These are phyloP conservation scores for Okamejei kenojei DNA, from an alignment of 2,797 vertebrate genomes.

Conservation along the genomic window DNA sequence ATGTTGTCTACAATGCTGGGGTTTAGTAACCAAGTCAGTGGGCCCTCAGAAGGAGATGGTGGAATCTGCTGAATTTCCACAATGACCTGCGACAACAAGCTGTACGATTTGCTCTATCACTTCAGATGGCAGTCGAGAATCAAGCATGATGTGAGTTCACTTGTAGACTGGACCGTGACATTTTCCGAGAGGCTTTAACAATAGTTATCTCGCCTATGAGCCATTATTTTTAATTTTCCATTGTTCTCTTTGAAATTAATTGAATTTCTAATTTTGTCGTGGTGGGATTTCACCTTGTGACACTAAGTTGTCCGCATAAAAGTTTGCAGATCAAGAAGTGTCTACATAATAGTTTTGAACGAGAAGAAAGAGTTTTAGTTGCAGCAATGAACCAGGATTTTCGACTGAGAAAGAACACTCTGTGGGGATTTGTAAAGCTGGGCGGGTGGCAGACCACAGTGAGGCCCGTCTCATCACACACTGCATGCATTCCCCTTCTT, in stretches of 20 bases:
- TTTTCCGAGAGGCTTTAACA: neutral
- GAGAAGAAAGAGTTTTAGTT: neutral
- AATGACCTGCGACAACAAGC: neutral
- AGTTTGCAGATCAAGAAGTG: too few relatives aligned
- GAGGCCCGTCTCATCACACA: neutral
- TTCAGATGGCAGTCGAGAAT: neutral
- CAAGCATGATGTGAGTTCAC: neutral
- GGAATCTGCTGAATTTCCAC: neutral
- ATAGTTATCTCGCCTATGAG: neutral
- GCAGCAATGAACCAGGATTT: neutral
- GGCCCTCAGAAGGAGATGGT: neutral
- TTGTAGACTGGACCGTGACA: neutral
- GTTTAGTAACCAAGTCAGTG: neutral
- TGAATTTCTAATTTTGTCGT: neutral
- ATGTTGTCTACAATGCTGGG: neutral
- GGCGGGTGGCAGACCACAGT: neutral
- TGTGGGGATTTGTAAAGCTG: neutral
- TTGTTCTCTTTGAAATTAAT: neutral
- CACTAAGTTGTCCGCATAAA: too few relatives aligned
- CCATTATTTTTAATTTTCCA: neutral
- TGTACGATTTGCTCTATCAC: neutral
- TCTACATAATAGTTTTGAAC: neutral
- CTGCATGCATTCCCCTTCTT: neutral
- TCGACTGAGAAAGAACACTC: neutral
- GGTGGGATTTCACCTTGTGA: neutral